Evolutionary conservation across 2,797 vertebrate genomes (phyloP), one percentile per base, ranked within the genome.

Genomic region (Eurystomus glaucurus): DNA sequence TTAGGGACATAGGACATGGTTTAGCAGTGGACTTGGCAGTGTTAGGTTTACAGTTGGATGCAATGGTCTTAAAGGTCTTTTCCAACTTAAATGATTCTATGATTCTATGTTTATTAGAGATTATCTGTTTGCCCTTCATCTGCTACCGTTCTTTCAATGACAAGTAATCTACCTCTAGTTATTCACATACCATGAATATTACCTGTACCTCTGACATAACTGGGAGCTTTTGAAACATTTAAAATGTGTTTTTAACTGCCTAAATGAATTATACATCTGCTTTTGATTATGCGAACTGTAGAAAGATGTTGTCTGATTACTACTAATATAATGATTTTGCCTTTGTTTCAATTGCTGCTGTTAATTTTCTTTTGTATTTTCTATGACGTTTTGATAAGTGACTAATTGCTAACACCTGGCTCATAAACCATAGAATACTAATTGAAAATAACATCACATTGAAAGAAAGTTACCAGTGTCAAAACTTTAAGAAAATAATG

Each of bases 231-330:
- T 60, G 65, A 37, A 81, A 75, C 39, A 52, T 86, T 93, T 89
- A 69, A 89, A 95, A 88, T 74, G 4, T 61, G 13, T 25, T 95
- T 96, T 75, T 92, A 90, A 95, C 94, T 95, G 39, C 58, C 41
- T 93, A 77, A 95, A 80, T 95, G 54, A 95, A 92, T 96, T 94
- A 77, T 85, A 26, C 92, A 96, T 93, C 61, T 96, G 74, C 9
- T 54, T 94, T 69, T 96, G 76, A 96, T 97, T 97, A 91, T 25
- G 14, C 37, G 84, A 71, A 93, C 57, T 37, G 39, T 78, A 83
- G 19, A 61, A 96, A 54, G n/a, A 77, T 87, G 14, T 57, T 96
- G 70, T 7, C 41, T 95, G 75, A 97, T 96, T 90, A 69, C 46
- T 79, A 39, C 86, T 88, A 96, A 84, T 61, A 87, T 26, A 65